Percentiles rank a stretch among this genome's conserved stretches.
phyloP scores from a whole-genome alignment of 2,113 vertebrate genomes.

The Propithecus coquereli region DNA sequence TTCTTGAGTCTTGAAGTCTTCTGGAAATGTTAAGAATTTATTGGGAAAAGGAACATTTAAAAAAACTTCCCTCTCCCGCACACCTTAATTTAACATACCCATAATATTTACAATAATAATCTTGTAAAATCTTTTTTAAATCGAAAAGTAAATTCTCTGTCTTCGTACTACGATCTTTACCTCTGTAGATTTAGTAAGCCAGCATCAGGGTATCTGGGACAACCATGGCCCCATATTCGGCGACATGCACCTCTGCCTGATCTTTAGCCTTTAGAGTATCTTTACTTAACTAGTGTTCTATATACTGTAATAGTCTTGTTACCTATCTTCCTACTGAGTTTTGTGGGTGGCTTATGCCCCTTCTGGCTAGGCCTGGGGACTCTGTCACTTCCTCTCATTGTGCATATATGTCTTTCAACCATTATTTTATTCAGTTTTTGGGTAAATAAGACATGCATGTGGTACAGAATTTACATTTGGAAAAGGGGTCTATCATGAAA shows the following conservation, averaged over 20 bases:
- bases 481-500: neutral
- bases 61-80: too few relatives aligned
- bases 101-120: too few relatives aligned
- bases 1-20: too few relatives aligned
- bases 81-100: too few relatives aligned
- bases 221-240: too few relatives aligned
- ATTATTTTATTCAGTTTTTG: neutral
- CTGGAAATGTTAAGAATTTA: too few relatives aligned
- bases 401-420: neutral
- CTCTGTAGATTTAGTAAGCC: too few relatives aligned
- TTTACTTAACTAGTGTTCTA: neutral
- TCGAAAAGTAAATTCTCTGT: too few relatives aligned
- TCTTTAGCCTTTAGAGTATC: neutral
- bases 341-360: neutral
- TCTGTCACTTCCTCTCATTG: neutral
- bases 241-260: neutral
- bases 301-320: neutral
- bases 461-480: neutral
- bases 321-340: neutral
- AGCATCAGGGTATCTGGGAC: too few relatives aligned
- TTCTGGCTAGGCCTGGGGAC: neutral
- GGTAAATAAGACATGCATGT: neutral
- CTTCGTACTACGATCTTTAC: too few relatives aligned
- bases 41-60: too few relatives aligned
- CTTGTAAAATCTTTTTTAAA: too few relatives aligned